These are phyloP conservation scores for Sarcophaga subvicina DNA, from an alignment of 2,888 invertebrate species.

Conservation along the genomic window DNA sequence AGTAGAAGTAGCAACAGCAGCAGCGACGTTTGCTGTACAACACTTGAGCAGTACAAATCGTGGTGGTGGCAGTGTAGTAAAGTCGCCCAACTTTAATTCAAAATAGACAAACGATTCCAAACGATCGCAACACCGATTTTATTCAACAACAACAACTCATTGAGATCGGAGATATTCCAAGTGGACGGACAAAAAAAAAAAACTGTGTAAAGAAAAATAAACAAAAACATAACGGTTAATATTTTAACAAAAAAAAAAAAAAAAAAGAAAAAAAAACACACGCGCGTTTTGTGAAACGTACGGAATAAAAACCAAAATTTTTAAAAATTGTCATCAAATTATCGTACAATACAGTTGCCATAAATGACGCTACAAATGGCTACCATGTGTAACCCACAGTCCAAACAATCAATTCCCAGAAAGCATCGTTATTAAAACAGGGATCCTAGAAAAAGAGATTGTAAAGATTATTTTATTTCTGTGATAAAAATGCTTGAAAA, in stretches of 20 bases:
- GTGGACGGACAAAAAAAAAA: slow-evolving; percentile 41
- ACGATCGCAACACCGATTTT: slow-evolving; percentile 50
- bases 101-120: slow-evolving; percentile 58
- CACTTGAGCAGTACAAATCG: neutral
- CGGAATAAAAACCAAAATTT: neutral
- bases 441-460: no score
- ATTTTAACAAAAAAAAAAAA: slow-evolving; percentile 30
- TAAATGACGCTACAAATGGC: neutral
- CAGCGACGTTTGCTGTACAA: no score
- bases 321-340: neutral
- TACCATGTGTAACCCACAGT: no score
- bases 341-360: neutral
- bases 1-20: neutral
- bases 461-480: no score
- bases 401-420: no score
- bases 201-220: neutral
- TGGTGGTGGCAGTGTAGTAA: neutral
- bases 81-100: slow-evolving; percentile 51
- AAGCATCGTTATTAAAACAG: no score
- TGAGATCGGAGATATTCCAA: slow-evolving; percentile 37
- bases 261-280: slow-evolving; percentile 45
- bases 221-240: slow-evolving; percentile 25
- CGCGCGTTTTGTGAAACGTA: slow-evolving; percentile 31
- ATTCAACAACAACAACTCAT: slow-evolving; percentile 59
- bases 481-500: no score